Conservation (phyloP, 1,140 invertebrate species). For the Sycobia sp. region DNA sequence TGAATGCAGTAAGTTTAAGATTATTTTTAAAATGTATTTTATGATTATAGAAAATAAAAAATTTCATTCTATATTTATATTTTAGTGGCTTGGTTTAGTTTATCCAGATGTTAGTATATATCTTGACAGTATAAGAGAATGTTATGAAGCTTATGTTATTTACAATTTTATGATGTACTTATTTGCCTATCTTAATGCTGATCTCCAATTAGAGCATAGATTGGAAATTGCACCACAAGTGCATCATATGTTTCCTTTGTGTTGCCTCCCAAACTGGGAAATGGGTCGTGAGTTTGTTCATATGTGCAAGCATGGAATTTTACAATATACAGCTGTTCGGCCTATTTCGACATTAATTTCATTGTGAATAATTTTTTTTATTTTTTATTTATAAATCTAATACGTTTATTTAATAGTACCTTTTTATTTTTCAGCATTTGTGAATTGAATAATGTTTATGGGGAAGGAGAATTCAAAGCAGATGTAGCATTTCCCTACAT, state of each 20-base stretch:
- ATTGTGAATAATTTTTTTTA: conserved; percentile 69
- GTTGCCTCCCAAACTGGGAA: conserved; percentile 83
- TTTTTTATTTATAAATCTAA: conserved; percentile 2
- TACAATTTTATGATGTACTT: conserved; percentile 98
- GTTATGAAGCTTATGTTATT: conserved; percentile 96
- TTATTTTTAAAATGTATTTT: background rate
- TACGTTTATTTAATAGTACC: background rate
- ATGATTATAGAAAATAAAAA: conserved; percentile 10
- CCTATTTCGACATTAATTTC: conserved; percentile 88
- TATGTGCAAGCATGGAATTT: conserved; percentile 93
- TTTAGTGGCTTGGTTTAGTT: conserved; percentile 81
- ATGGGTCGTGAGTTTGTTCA: conserved; percentile 92
- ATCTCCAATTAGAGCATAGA: conserved; percentile 79
- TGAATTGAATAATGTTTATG: conserved; percentile 83
- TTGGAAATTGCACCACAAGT: conserved; percentile 85
- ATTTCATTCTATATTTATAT: conserved; percentile 34
- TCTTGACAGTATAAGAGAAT: conserved; percentile 89
- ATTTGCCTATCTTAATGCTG: conserved; percentile 86
- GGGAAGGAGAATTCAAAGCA: conserved; percentile 85
- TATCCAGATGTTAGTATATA: conserved; percentile 88
- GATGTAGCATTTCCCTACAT: conserved; percentile 90
- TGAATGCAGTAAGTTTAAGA: conserved; percentile 82
- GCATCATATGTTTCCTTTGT: conserved; percentile 83
- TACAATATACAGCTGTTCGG: conserved; percentile 91
- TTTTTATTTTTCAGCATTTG: conserved; percentile 72